These are phyloP conservation scores for Gavialis gangeticus DNA, from an alignment of 2,113 vertebrate genomes.

Conservation along the genomic window DNA sequence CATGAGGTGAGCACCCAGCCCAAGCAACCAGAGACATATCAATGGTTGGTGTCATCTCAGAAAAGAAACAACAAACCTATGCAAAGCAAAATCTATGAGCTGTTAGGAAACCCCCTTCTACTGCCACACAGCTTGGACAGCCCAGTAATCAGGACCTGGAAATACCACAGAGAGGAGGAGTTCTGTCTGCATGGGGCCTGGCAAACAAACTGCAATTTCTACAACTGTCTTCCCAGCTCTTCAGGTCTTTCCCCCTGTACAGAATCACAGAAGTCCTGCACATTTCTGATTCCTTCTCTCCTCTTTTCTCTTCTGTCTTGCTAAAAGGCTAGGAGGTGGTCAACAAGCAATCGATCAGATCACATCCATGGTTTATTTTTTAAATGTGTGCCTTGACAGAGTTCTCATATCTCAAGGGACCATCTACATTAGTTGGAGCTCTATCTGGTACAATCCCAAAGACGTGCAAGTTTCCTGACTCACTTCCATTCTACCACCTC, in stretches of 20 bases:
- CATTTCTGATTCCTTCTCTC: neutral
- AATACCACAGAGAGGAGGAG: neutral
- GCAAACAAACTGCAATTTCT: neutral
- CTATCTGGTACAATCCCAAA: neutral
- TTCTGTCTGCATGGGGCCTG: neutral
- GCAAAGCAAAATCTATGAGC: neutral
- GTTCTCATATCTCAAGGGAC: neutral
- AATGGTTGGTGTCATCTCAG: neutral
- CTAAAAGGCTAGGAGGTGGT: neutral
- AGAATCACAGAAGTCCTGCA: neutral
- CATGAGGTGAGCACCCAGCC: neutral
- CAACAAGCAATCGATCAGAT: neutral
- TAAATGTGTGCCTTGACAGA: neutral
- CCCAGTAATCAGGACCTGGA: neutral
- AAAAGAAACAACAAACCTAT: neutral
- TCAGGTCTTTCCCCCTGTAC: neutral
- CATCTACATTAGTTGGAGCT: neutral
- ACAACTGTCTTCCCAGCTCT: neutral
- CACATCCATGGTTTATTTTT: neutral
- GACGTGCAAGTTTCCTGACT: neutral
- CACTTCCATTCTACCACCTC: neutral
- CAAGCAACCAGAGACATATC: neutral
- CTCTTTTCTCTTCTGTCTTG: neutral
- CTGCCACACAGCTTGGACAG: neutral
- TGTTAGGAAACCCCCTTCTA: neutral